Evolutionary conservation across 2,797 vertebrate genomes (phyloP).

Genomic region (Cryptoprocta ferox): DNA sequence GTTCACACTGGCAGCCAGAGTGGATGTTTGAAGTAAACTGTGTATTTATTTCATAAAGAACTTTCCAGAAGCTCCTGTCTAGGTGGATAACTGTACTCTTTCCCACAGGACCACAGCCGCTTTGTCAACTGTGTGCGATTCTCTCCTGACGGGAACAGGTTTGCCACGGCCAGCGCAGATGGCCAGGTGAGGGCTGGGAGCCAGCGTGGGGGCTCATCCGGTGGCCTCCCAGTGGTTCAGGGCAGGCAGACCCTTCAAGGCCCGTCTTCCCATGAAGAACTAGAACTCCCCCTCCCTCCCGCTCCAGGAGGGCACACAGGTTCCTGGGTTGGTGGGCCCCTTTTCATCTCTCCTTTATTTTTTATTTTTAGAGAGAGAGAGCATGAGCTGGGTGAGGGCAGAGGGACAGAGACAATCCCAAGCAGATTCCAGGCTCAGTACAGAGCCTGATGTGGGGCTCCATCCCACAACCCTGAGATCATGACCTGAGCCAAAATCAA

Average conservation of each 20-base stretch:
- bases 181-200: constrained; percentile 89
- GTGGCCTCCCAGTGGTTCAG: no score
- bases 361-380: no score
- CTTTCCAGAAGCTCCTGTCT: no score
- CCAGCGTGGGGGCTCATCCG: not conserved
- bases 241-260: not conserved
- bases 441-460: no score
- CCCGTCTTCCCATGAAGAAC: not conserved
- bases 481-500: no score
- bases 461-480: no score
- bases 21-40: rapidly evolving
- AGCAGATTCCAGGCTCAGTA: no score
- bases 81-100: not conserved
- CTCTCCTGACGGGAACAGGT: constrained; percentile 93
- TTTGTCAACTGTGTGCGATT: constrained; percentile 98
- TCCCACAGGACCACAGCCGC: constrained; percentile 90
- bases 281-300: not conserved
- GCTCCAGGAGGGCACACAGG: rapidly evolving
- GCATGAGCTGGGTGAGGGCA: no score
- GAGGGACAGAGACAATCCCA: no score
- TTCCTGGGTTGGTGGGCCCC: no score
- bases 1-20: rapidly evolving
- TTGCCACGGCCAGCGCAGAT: constrained; percentile 94
- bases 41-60: rapidly evolving
- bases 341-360: no score